Percentiles rank a stretch among this genome's conserved stretches.
phyloP scores from a whole-genome alignment of 2,797 vertebrate species.

The Tenualosa ilisha region DNA sequence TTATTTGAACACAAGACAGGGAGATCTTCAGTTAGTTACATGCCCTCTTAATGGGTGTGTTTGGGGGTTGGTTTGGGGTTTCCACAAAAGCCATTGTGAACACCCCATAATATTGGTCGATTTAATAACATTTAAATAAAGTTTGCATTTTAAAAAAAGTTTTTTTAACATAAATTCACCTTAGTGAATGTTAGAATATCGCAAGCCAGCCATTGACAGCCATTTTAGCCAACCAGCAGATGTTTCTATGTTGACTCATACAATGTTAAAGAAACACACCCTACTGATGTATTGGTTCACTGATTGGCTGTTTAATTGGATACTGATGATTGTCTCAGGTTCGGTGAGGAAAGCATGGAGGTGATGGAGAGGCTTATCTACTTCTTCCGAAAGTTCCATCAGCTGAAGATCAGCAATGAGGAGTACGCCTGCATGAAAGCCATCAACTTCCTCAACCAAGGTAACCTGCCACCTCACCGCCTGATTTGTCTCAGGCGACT shows the following conservation, averaged over 20 bases:
- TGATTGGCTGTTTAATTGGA: slow-evolving; percentile 4
- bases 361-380: slow-evolving; percentile 82
- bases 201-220: background rate
- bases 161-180: background rate
- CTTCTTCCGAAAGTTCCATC: slow-evolving; percentile 80
- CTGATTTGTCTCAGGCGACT: background rate
- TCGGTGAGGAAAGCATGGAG: slow-evolving; percentile 83
- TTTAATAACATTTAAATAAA: too few relatives aligned
- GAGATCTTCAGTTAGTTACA: background rate
- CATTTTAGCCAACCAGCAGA: background rate
- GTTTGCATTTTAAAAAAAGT: too few relatives aligned
- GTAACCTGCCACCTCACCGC: slow-evolving; percentile 50
- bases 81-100: background rate
- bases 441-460: slow-evolving; percentile 84
- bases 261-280: background rate
- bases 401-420: slow-evolving; percentile 81
- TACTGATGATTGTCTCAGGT: slow-evolving; percentile 58
- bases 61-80: too few relatives aligned
- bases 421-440: slow-evolving; percentile 83
- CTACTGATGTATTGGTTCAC: background rate
- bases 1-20: background rate
- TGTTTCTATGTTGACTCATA: background rate
- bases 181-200: background rate
- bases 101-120: background rate
- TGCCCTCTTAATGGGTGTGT: too few relatives aligned